Percentiles rank a stretch among this genome's conserved stretches.
These are phyloP conservation scores for Cepaea nemoralis DNA, from an alignment of 1,140 invertebrate genomes.

Conservation along the genomic window DNA sequence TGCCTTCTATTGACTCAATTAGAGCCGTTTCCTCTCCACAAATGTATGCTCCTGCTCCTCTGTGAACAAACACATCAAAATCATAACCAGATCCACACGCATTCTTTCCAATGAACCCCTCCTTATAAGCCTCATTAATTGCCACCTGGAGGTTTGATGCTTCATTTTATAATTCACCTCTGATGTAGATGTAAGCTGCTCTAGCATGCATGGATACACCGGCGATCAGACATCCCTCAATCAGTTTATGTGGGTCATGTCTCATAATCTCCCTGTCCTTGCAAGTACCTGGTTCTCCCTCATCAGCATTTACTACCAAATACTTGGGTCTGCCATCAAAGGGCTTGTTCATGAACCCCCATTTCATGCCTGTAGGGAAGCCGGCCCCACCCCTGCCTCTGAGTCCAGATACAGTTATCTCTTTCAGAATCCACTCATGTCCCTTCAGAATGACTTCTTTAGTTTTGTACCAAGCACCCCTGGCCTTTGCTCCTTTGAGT, in stretches of 20 bases:
- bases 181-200: neutral
- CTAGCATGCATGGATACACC: neutral
- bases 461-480: neutral
- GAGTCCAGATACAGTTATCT: neutral
- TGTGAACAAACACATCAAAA: neutral
- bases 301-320: conserved; percentile 5
- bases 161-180: neutral
- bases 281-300: conserved; percentile 1
- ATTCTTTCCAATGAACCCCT: neutral
- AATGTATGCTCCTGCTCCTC: conserved; percentile 2
- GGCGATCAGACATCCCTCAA: neutral
- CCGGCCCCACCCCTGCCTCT: neutral
- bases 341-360: neutral
- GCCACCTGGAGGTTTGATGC: neutral
- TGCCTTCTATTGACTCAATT: neutral
- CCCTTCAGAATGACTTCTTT: neutral
- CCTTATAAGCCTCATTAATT: neutral
- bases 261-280: conserved; percentile 1
- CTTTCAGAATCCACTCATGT: neutral
- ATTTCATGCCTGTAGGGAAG: neutral
- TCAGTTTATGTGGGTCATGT: neutral
- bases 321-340: neutral
- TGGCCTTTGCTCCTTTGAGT: neutral
- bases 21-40: conserved; percentile 15
- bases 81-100: neutral